These are phyloP conservation scores for Habropoda laboriosa DNA, from an alignment of 1,140 invertebrate species.

Conservation along the genomic window DNA sequence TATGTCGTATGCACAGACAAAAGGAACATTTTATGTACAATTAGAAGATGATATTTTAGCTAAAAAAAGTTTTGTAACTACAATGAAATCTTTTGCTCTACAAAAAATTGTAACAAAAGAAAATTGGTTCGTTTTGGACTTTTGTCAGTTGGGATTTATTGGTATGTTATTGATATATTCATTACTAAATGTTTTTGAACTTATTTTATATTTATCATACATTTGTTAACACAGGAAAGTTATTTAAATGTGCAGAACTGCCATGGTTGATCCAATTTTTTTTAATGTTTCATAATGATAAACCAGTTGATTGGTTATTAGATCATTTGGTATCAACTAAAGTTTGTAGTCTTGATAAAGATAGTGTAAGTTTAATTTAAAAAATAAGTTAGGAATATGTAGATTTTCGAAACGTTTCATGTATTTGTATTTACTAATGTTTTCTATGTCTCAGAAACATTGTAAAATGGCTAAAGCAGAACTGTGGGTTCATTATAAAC, in stretches of 20 bases:
- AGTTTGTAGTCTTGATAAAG: slow-evolving; percentile 93
- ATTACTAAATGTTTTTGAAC: background rate
- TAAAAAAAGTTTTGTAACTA: slow-evolving; percentile 91
- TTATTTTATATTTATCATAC: slow-evolving; percentile 16
- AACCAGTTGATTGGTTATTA: slow-evolving; percentile 98
- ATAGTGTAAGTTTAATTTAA: slow-evolving; percentile 84
- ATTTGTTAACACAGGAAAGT: slow-evolving; percentile 88
- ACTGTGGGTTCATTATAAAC: slow-evolving; percentile 94
- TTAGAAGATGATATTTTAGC: slow-evolving; percentile 98
- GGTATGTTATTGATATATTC: slow-evolving; percentile 80
- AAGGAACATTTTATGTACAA: slow-evolving; percentile 92
- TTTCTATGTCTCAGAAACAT: slow-evolving; percentile 90
- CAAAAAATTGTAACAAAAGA: slow-evolving; percentile 88
- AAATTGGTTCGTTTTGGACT: slow-evolving; percentile 96
- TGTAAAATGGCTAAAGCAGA: slow-evolving; percentile 91
- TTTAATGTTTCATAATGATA: slow-evolving; percentile 97
- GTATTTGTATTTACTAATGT: background rate
- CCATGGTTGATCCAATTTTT: slow-evolving; percentile 96
- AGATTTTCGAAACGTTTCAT: background rate
- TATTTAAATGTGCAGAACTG: slow-evolving; percentile 95
- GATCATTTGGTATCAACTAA: slow-evolving; percentile 95
- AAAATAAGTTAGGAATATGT: background rate
- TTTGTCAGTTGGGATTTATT: slow-evolving; percentile 96
- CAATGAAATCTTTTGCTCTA: slow-evolving; percentile 94
- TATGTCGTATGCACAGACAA: slow-evolving; percentile 95